A percentile compares a stretch with the other conserved stretches of the same genome.
phyloP scores from a whole-genome alignment of 1,140 invertebrate species.

The Plodia interpunctella region DNA sequence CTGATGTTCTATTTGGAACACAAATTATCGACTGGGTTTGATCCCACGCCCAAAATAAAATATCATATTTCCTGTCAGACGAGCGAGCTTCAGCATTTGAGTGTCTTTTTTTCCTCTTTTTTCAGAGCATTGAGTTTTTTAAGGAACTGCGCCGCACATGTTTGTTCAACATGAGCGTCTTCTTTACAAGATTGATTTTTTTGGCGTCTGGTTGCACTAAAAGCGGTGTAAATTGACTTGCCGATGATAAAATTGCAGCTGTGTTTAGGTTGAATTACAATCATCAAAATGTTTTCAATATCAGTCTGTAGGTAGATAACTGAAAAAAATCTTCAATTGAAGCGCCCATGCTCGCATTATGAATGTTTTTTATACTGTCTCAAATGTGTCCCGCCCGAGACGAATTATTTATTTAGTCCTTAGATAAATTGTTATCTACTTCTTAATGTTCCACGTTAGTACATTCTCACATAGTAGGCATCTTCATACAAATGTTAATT shows the following conservation, averaged over 20 bases:
- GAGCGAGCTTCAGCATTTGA: constrained; percentile 61
- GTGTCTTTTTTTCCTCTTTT: constrained; percentile 54
- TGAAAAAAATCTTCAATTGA: not conserved
- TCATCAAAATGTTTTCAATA: constrained; percentile 4
- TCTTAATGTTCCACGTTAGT: no score
- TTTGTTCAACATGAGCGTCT: constrained; percentile 60
- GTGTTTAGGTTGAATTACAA: constrained; percentile 5
- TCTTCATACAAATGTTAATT: no score
- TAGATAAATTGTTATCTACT: no score
- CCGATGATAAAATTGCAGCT: constrained; percentile 11
- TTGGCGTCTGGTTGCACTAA: constrained; percentile 36
- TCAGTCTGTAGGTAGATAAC: not conserved
- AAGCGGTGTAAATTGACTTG: constrained; percentile 10
- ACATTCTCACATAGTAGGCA: no score
- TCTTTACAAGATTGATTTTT: constrained; percentile 50
- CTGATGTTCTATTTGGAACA: constrained; percentile 61
- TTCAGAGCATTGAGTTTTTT: constrained; percentile 61
- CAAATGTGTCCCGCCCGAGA: no score
- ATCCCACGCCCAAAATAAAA: constrained; percentile 76
- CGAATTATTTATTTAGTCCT: no score
- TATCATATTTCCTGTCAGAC: constrained; percentile 75
- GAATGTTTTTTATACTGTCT: no score
- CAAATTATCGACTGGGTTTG: constrained; percentile 73
- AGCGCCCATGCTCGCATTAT: not conserved
- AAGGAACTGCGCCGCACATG: constrained; percentile 69